These are phyloP conservation scores for Procavia capensis DNA, from an alignment of 2,113 vertebrate genomes.

Conservation along the genomic window DNA sequence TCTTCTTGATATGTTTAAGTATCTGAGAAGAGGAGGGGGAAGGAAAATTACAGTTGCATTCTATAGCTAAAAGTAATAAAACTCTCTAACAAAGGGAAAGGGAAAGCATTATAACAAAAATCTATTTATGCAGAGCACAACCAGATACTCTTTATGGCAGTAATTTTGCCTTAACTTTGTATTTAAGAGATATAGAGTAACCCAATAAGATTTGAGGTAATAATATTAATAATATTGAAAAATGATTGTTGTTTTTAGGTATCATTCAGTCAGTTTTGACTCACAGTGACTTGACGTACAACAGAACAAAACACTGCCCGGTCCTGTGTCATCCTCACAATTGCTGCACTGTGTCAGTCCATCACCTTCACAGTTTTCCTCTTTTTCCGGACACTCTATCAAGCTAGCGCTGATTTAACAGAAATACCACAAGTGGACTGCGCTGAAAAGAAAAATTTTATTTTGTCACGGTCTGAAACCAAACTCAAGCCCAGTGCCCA, in stretches of 20 bases:
- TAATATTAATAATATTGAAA: background rate
- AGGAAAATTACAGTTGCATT: background rate
- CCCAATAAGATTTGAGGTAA: background rate
- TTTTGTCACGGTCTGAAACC: too few relatives aligned
- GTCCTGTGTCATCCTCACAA: too few relatives aligned
- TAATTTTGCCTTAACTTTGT: background rate
- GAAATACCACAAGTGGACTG: too few relatives aligned
- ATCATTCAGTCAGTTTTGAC: background rate
- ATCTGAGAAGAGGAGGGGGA: background rate
- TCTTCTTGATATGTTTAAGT: background rate
- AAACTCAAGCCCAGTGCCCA: too few relatives aligned
- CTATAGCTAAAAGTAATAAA: background rate
- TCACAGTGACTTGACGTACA: background rate
- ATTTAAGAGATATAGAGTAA: background rate
- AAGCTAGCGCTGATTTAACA: too few relatives aligned
- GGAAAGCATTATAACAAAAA: background rate
- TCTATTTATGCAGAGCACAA: background rate
- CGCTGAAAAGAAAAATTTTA: too few relatives aligned
- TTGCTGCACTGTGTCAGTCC: too few relatives aligned
- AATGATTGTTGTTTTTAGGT: background rate
- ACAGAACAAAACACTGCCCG: background rate
- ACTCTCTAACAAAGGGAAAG: too few relatives aligned
- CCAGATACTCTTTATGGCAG: background rate
- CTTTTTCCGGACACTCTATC: too few relatives aligned
- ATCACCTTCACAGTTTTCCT: too few relatives aligned